These are phyloP conservation scores for Nesometra sesokonis DNA, from an alignment of 35 echinoderm and acorn worm species.

Conservation along the genomic window DNA sequence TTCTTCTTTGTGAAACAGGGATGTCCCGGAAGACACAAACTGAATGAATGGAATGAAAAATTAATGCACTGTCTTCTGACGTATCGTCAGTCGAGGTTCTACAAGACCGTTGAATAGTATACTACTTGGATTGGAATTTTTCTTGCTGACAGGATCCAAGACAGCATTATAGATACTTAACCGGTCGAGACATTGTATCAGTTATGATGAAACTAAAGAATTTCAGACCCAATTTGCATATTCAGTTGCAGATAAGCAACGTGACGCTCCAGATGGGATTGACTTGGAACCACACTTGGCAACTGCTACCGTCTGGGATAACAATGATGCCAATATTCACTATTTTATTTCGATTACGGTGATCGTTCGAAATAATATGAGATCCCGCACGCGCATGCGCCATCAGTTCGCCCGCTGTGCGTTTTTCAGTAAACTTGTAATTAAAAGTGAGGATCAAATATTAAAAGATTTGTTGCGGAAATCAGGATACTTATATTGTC, in stretches of 20 bases:
- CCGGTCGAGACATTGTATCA: conserved; percentile 47
- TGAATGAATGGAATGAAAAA: conserved; percentile 48
- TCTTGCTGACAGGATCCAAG: conserved; percentile 62
- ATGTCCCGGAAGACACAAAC: conserved; percentile 4
- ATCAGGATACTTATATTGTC: too few relatives aligned
- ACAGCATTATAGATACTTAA: conserved; percentile 35
- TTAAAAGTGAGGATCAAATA: too few relatives aligned
- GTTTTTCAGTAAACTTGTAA: too few relatives aligned
- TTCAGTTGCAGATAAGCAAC: conserved; percentile 19
- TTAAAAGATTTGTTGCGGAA: too few relatives aligned
- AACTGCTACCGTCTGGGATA: conserved; percentile 43
- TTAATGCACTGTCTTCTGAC: conserved; percentile 50
- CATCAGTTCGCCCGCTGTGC: too few relatives aligned
- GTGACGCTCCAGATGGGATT: conserved; percentile 56
- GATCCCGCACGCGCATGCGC: too few relatives aligned
- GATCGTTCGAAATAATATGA: too few relatives aligned
- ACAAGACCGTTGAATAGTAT: conserved; percentile 63
- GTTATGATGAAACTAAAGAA: conserved; percentile 53
- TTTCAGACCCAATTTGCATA: conserved; percentile 60
- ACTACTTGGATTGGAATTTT: conserved; percentile 30
- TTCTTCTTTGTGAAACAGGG: conserved; percentile 33
- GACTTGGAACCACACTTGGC: conserved; percentile 23
- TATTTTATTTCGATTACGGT: too few relatives aligned
- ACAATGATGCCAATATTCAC: conserved; percentile 54
- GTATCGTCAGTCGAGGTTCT: conserved; percentile 39